Evolutionary conservation across 2,113 vertebrate species (phyloP), one percentile per base, ranked within the genome.

Genomic region (Trochalopteron elliotii): DNA sequence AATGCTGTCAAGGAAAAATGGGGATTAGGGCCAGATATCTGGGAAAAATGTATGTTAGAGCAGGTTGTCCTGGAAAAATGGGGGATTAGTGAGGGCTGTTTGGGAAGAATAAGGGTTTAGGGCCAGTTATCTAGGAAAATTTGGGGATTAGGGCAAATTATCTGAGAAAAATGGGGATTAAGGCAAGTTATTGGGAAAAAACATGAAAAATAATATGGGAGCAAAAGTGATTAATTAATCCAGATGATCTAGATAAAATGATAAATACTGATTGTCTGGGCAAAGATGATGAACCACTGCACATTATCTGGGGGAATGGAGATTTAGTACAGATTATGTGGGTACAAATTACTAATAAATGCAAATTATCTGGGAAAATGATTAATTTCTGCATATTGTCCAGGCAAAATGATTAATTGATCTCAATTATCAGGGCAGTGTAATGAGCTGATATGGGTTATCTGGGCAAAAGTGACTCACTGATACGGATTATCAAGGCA

Each of bases 1-100:
- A 0, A 0, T 7, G 27, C 6, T 6, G 9, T 3, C 13, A 1
- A 14, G 33, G 45, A 15, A 50, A 65, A 50, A 31, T 1, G 15
- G 30, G 59, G 49, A 28, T 45, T 45, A 63, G 37, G 7, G 23
- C 18, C 8, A 10, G 55, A 9, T 47, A 10, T 2, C n/a, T 49
- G 15, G 28, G n/a, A 11, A 60, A 60, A 47, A 37, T 11, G 21
- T 9, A 31, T 9, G 21, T 40, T 33, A 16, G 50, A 12, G 33
- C 20, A 10, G 14, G 5, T 22, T 22, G 9, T 10, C 35, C 35
- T 12, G 18, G 35, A n/a, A 18, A 64, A 52, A 42, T 1, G 14
- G 22, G 60, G 25, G 31, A 44, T 79, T 35, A 55, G 49, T 9
- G 7, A 7, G 14, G 11, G 7, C 7, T 11, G 28, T 4, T 8